Percentiles rank a stretch among this genome's conserved stretches.
These are phyloP conservation scores for Drepana arcuata DNA, from an alignment of 1,140 invertebrate genomes.

Conservation along the genomic window DNA sequence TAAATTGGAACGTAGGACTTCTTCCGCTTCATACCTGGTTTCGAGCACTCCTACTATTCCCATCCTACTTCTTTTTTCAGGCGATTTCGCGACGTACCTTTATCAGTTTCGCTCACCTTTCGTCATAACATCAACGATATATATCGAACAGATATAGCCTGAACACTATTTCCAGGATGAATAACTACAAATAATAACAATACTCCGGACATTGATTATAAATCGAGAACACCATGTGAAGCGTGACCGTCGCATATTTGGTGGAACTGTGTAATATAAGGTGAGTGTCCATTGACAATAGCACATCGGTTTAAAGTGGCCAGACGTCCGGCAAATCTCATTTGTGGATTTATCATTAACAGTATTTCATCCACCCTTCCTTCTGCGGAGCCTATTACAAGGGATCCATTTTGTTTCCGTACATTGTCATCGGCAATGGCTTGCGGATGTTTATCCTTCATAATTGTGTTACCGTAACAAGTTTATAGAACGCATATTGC, in stretches of 20 bases:
- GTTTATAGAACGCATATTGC: no score
- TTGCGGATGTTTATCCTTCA: constrained; percentile 44
- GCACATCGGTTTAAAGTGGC: constrained; percentile 57
- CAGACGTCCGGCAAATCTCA: constrained; percentile 68
- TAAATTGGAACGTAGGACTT: no score
- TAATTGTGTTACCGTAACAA: constrained; percentile 33
- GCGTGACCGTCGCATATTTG: constrained; percentile 23
- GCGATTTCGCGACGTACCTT: no score
- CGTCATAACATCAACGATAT: no score
- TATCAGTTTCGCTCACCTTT: no score
- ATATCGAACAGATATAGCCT: no score
- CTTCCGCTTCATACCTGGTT: no score
- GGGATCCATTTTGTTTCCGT: constrained; percentile 63
- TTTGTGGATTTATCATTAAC: constrained; percentile 72
- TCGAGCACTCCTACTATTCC: no score
- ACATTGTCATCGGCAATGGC: constrained; percentile 33
- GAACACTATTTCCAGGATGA: no score
- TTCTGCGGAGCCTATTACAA: constrained; percentile 55
- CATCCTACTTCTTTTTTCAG: no score
- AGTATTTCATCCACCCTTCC: constrained; percentile 62
- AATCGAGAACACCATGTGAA: constrained; percentile 41
- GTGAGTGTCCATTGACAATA: constrained; percentile 65
- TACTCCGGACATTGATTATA: no score
- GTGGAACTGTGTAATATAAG: constrained; percentile 53
- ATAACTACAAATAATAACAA: no score